Percentiles rank a stretch among this genome's conserved stretches.
Conservation (phyloP, 2,797 vertebrate species). For the Acrocephalus scirpaceus region DNA sequence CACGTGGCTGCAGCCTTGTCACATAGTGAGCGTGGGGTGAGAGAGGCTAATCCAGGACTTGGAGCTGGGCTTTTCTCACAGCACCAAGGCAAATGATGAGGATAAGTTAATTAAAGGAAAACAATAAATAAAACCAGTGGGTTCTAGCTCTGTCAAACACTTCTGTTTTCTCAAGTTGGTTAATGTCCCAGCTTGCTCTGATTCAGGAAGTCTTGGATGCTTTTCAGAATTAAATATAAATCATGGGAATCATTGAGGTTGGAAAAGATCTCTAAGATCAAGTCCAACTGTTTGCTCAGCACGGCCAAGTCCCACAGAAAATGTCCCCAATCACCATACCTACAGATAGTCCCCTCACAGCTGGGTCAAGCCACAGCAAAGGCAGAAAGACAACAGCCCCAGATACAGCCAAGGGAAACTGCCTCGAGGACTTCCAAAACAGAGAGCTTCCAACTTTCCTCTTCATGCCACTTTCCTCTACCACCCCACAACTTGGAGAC, state of each 20-base stretch:
- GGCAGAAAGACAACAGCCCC: not conserved
- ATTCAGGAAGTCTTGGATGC: not conserved
- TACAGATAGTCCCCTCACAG: not conserved
- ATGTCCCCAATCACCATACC: rapidly evolving
- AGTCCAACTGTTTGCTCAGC: not conserved
- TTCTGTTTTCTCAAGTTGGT: not conserved
- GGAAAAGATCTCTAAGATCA: not conserved
- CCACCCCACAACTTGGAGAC: rapidly evolving
- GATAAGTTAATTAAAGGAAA: not conserved
- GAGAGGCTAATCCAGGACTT: not conserved
- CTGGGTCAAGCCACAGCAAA: not conserved
- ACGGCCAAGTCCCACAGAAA: not conserved
- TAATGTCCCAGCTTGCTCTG: not conserved
- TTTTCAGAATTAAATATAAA: not conserved
- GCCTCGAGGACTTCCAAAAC: not conserved
- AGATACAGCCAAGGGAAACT: not conserved
- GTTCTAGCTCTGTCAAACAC: not conserved
- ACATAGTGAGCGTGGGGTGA: rapidly evolving
- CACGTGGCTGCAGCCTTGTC: not conserved
- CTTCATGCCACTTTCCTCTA: too few species aligned
- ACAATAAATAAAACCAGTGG: not conserved
- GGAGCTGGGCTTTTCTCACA: not conserved
- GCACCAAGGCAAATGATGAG: not conserved
- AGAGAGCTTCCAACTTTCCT: not conserved
- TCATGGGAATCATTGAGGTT: not conserved